Base-by-base conservation (phyloP, 2,113 vertebrate genomes). In the Tauraco erythrolophus region DNA sequence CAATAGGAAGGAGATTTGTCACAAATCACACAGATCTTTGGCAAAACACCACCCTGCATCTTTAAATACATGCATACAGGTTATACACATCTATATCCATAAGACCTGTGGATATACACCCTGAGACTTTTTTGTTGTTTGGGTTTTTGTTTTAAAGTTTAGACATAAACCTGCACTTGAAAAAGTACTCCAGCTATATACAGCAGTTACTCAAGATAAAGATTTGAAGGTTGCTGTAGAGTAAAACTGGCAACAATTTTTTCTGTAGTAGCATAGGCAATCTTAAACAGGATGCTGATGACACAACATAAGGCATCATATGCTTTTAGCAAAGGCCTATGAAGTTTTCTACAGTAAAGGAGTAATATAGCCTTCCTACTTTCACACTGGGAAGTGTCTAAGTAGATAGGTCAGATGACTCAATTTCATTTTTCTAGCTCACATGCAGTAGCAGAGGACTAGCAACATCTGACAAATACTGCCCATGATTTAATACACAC, bases 291-390 rank as follows among this genome's bases (percentile, higher is more conserved):
- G 37, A 69, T 19, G 39, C 8, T 45, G 56, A 45, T 35, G 22
- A 37, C 16, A 28, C 8, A 69, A 45, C 0, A 0, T 35, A 50
- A 88, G 11, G 7, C 31, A 69, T 50, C 17, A 31, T 24, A 43
- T 5, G 19, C 28, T 58, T 84, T 78, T 28, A 82, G 31, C 56
- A 85, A 79, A 75, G 10, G 28, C 37, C 60, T 72, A 43, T 23
- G 7, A 79, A n/a, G 6, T 37, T 53, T 62, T 23, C 58, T 54
- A 51, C 5, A 68, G 17, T 30, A 51, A 78, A 89, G 21, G 6
- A 54, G 3, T 62, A 89, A 87, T 4, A 43, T 6, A 66, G 17
- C 5, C 31, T 50, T 92, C 46, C 21, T 56, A 39, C 22, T 58
- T 80, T 25, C 43, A 61, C 18, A 14, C 10, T 30, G 66, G 11